These are phyloP conservation scores for Caenorhabditis zanzibari DNA, from an alignment of 2,888 invertebrate genomes.

Conservation along the genomic window DNA sequence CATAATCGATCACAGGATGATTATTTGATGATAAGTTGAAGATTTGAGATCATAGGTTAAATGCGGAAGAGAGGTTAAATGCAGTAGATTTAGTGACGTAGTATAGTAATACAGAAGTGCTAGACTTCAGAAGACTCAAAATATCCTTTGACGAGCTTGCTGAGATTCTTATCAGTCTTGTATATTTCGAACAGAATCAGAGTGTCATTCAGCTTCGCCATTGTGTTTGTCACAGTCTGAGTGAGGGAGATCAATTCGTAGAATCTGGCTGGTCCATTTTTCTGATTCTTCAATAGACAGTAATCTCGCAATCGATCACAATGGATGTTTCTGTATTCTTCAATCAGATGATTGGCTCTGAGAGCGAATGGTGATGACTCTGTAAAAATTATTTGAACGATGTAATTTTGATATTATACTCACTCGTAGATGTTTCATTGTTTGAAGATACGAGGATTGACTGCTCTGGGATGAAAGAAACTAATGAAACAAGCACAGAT, in stretches of 20 bases:
- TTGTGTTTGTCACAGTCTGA: not conserved
- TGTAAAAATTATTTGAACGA: no score
- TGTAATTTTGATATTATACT: not conserved
- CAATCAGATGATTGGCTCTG: no score
- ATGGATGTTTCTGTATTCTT: no score
- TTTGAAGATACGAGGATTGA: not conserved
- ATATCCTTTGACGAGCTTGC: slow-evolving; percentile 7
- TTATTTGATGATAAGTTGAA: no score
- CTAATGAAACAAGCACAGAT: not conserved
- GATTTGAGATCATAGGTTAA: no score
- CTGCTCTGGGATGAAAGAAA: not conserved
- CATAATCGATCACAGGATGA: no score
- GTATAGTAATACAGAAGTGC: no score
- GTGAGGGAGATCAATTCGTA: not conserved
- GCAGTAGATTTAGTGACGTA: no score
- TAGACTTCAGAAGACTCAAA: not conserved
- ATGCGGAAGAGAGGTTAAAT: not conserved
- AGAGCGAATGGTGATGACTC: no score
- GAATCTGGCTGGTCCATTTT: not conserved
- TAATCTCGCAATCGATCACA: not conserved
- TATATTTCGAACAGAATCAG: not conserved
- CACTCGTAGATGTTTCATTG: not conserved
- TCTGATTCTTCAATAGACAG: not conserved
- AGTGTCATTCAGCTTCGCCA: not conserved
- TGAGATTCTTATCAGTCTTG: not conserved